phyloP scores from a whole-genome alignment of 2,113 vertebrate species.

The Mionectes macconnelli region DNA sequence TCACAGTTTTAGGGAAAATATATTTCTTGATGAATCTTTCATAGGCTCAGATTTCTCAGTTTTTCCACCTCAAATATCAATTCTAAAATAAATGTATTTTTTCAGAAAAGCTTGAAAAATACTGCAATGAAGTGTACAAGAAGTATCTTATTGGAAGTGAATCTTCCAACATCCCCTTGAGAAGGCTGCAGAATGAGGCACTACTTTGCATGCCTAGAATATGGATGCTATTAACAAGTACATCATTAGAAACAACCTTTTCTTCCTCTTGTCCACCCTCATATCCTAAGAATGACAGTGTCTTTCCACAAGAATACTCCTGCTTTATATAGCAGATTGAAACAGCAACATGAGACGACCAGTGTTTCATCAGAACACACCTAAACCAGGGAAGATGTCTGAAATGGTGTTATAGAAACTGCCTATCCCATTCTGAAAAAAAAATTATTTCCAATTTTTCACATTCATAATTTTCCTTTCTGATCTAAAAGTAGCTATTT shows the following conservation, averaged over 20 bases:
- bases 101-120: background rate
- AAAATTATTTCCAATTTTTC: background rate
- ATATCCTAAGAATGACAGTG: background rate
- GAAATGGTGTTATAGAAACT: background rate
- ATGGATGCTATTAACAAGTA: background rate
- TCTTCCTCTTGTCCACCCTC: fast-evolving
- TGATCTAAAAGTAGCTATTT: background rate
- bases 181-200: background rate
- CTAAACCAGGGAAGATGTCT: background rate
- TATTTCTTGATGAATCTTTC: background rate
- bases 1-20: background rate
- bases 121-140: background rate
- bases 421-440: background rate
- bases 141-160: background rate
- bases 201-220: background rate
- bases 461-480: background rate
- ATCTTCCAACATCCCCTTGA: background rate
- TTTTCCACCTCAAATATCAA: background rate
- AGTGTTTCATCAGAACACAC: background rate
- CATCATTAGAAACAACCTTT: background rate
- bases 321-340: background rate
- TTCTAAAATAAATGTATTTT: background rate
- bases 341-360: fast-evolving
- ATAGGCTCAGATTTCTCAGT: background rate
- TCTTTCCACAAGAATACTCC: background rate